Evolutionary conservation across 2,797 vertebrate species (phyloP), one percentile per base, ranked within the genome.

Genomic region (Xiphorhynchus erythropygius): DNA sequence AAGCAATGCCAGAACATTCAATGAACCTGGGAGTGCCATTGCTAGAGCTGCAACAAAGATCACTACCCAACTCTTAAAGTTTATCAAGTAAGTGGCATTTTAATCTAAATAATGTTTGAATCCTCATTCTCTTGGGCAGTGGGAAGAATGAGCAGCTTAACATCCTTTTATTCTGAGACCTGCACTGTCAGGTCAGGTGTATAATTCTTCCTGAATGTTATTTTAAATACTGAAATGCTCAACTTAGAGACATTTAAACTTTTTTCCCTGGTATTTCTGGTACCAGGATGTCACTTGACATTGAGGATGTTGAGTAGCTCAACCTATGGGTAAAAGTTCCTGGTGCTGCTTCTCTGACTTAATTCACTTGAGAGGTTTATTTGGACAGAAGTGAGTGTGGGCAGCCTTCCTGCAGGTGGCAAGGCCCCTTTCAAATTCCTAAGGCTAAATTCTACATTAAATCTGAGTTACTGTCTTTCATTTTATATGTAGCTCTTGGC

Each of bases 1-100:
- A 95, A 98, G 99, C 91, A 99, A 99, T 44, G 99, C 99, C 89
- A 98, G 98, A 87, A 99, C 99, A 90, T 99, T 99, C 97, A 99
- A 99, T 67, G 99, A 99, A 97, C 99, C 99, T 37, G 98, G 98
- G 24, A 99, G 99, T 97, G 98, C 99, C 93, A 99, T 99, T 90
- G 98, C 99, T 86, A 98, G 98, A 92, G 99, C 99, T 56, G 99
- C 99, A 74, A 99, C 99, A 98, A 98, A 99, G 94, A 99, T 99
- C 96, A 99, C 99, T 13, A 98, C 98, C 47, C 98, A 98, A 86
- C 99, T 99, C 41, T 96, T 99, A 42, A 99, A 98, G 92, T 99
- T 99, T 92, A 99, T 99, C 94, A 98, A 98, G 99, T 99, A 97
- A 95, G 99, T 98, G 53, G 18, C 24, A 28, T 80, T 78, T 70